phyloP scores from a whole-genome alignment of 2,888 invertebrate genomes.

The Gymnoscelis rufifasciata region DNA sequence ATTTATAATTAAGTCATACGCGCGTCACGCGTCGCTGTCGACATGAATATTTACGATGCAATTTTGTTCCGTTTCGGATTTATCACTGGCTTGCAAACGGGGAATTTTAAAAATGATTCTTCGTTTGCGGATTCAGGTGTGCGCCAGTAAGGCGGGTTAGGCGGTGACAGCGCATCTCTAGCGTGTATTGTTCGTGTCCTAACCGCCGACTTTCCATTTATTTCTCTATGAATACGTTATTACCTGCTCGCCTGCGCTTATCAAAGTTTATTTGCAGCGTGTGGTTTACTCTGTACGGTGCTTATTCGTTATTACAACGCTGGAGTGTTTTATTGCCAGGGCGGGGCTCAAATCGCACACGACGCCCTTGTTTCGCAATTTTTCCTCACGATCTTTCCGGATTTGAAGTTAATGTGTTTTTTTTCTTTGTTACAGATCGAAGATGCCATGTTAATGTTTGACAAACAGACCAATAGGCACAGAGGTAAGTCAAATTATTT shows the following conservation, averaged over 20 bases:
- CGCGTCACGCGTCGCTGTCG: constrained; percentile 49
- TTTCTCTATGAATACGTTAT: constrained; percentile 80
- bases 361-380: constrained; percentile 68
- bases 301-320: constrained; percentile 78
- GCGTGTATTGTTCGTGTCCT: constrained; percentile 74
- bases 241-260: constrained; percentile 79
- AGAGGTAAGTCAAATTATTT: constrained; percentile 86
- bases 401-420: constrained; percentile 61
- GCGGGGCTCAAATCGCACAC: constrained; percentile 72
- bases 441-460: constrained; percentile 99
- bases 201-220: constrained; percentile 79
- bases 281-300: constrained; percentile 78
- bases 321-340: constrained; percentile 77
- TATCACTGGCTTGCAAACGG: constrained; percentile 60
- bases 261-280: constrained; percentile 80
- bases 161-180: constrained; percentile 70
- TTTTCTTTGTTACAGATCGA: constrained; percentile 93
- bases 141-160: constrained; percentile 40
- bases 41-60: constrained; percentile 73
- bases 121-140: constrained; percentile 60
- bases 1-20: constrained; percentile 61
- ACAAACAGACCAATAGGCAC: constrained; percentile 99
- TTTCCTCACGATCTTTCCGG: constrained; percentile 56
- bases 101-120: constrained; percentile 66
- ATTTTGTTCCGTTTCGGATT: constrained; percentile 68